A percentile compares a stretch with the other conserved stretches of the same genome.
Conservation (phyloP, 2,888 invertebrate species). For the Barypeithes pellucidus region DNA sequence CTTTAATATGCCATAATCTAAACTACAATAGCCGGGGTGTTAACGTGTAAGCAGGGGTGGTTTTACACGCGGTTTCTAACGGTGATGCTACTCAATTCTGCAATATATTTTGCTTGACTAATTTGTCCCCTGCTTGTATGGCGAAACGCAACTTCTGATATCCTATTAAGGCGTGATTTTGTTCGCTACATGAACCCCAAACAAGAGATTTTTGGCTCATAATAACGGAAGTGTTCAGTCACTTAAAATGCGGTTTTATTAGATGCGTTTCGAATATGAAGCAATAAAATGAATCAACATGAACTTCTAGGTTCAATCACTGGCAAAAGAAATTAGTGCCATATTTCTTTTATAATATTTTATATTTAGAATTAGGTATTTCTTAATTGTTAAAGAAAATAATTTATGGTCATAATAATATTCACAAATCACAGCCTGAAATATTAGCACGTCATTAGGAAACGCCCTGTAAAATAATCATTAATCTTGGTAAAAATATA, state of each 20-base stretch:
- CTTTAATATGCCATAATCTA: constrained; percentile 48
- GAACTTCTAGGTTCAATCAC: too few relatives aligned
- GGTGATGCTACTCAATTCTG: constrained; percentile 44
- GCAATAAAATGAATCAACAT: neutral
- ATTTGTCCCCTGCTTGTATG: constrained; percentile 55
- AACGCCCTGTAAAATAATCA: too few relatives aligned
- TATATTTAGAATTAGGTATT: too few relatives aligned
- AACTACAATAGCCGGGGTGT: constrained; percentile 48
- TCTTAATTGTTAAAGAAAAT: too few relatives aligned
- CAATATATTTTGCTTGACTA: constrained; percentile 54
- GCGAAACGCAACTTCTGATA: constrained; percentile 61
- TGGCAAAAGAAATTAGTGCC: too few relatives aligned
- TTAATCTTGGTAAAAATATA: too few relatives aligned
- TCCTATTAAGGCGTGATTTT: constrained; percentile 63
- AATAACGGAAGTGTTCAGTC: constrained; percentile 14
- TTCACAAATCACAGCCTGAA: too few relatives aligned
- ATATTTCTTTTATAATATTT: too few relatives aligned
- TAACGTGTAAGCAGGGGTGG: constrained; percentile 44
- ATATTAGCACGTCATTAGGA: too few relatives aligned
- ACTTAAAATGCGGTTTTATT: constrained; percentile 34
- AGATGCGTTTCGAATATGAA: neutral
- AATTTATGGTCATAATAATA: too few relatives aligned
- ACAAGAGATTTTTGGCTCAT: constrained; percentile 57
- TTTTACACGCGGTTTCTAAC: constrained; percentile 43
- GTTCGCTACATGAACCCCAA: constrained; percentile 64